Percentiles rank a stretch among this genome's conserved stretches.
Conservation (phyloP, 2,888 invertebrate genomes). For the Habroteleia sp. region DNA sequence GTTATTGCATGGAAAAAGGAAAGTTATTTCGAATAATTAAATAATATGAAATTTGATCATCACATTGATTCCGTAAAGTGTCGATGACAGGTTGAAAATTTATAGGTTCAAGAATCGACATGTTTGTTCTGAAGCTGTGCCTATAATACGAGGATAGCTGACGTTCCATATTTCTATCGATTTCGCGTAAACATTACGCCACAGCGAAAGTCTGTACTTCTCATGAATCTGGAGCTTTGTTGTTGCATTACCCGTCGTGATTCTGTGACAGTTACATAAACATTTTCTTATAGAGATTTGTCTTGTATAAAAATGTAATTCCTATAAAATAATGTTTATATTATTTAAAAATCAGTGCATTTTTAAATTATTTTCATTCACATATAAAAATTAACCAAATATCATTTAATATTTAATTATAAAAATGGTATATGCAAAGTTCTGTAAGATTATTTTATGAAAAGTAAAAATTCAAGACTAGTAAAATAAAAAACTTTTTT, state of each 20-base stretch:
- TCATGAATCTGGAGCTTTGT: slow-evolving; percentile 59
- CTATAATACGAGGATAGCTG: slow-evolving; percentile 66
- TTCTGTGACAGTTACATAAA: slow-evolving; percentile 19
- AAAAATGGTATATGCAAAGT: no score
- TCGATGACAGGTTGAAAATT: slow-evolving; percentile 50
- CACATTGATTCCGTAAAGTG: slow-evolving; percentile 51
- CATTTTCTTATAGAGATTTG: no score
- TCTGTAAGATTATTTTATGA: no score
- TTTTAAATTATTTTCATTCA: no score
- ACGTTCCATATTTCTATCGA: slow-evolving; percentile 78
- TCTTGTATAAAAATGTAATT: no score
- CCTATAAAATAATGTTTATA: no score
- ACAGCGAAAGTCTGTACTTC: slow-evolving; percentile 64
- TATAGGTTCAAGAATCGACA: slow-evolving; percentile 55
- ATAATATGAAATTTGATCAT: slow-evolving; percentile 21
- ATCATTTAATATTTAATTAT: no score
- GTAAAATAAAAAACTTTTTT: no score
- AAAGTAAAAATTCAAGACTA: no score
- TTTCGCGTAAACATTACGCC: slow-evolving; percentile 76
- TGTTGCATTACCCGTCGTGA: slow-evolving; percentile 43
- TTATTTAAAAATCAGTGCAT: no score
- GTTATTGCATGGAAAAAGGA: neutral
- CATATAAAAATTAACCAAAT: no score
- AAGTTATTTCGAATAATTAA: slow-evolving; percentile 24
- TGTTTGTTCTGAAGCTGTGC: slow-evolving; percentile 61